Percentiles rank a stretch among this genome's conserved stretches.
These are phyloP conservation scores for Lonchura striata DNA, from an alignment of 2,113 vertebrate species.

Conservation along the genomic window DNA sequence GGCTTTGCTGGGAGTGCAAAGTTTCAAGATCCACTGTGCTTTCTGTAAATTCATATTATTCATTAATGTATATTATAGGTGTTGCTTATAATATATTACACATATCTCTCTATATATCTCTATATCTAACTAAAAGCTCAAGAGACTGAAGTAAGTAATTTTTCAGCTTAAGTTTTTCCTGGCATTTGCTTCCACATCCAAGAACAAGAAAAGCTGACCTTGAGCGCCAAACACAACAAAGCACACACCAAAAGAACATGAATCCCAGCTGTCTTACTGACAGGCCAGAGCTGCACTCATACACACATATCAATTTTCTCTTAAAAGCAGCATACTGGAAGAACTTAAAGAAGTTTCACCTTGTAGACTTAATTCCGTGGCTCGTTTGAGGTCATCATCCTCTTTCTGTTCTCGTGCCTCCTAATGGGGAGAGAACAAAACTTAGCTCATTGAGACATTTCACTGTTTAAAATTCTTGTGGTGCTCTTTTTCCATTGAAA, in stretches of 20 bases:
- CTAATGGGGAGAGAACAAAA: conserved; percentile 73
- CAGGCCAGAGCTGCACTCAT: background rate
- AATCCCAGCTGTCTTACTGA: background rate
- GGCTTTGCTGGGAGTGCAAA: background rate
- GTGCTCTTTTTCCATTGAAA: conserved; percentile 44
- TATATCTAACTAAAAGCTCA: background rate
- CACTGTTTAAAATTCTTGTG: conserved; percentile 51
- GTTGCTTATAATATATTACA: background rate
- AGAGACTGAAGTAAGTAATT: background rate
- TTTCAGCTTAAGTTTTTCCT: background rate
- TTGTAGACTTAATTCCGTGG: conserved; percentile 97
- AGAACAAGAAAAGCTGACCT: background rate
- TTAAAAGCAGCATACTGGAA: background rate
- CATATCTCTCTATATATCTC: background rate
- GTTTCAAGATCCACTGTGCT: background rate
- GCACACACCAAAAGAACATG: background rate
- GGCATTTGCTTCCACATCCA: background rate
- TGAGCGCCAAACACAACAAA: background rate
- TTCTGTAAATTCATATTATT: background rate
- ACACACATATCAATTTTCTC: background rate
- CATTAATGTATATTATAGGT: background rate
- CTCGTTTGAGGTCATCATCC: conserved; percentile 96
- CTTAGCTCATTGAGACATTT: conserved; percentile 59
- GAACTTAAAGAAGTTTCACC: conserved; percentile 73
- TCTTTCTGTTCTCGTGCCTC: conserved; percentile 96